Base-by-base conservation (phyloP, 2,888 invertebrate genomes). In the Muscina levida region DNA sequence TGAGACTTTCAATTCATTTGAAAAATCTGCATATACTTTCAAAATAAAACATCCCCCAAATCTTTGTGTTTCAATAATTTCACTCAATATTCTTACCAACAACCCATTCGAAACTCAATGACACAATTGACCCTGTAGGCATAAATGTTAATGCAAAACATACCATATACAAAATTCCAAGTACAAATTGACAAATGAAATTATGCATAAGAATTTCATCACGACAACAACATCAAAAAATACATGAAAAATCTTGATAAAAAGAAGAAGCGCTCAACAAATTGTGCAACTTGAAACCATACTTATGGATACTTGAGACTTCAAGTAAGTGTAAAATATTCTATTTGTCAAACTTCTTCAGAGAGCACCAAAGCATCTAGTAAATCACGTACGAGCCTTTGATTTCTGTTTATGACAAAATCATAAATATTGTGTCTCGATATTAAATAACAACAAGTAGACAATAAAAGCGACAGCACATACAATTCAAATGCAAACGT, bases 321-420 rank as follows among this genome's bases (percentile, higher is more conserved):
- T 71, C 66, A 79, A 79, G 71, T 59, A 71, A 79, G 57, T 74
- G 78, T 74, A 67, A 79, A 74, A 79, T 74, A 79, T 74, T 74
- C 70, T 66, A 75, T 44, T 75, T 75, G 67, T 11, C 42, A 74
- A 75, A 59, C 31, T 46, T 57, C 46, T 57, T 53, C 57, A 15
- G n/a, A 0, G 8, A 48, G 31, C 4, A 24, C 8, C 2, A 46
- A 56, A 57, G 19, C 15, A 26, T 19, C 6, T 11, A 8, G 19
- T 10, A 51, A 22, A 15, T 42, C 31, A 57, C 8, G n/a, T 26
- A 57, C 15, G 13, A 24, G 11, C 11, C 37, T 53, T 68, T 53
- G 42, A 56, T 48, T 62, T 62, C 59, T 48, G 48, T 72, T 72
- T 72, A 48, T 72, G 48, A 72, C 59, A 72, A 62, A 31, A 59